Evolutionary conservation across 2,888 invertebrate species (phyloP).

Genomic region (Leptopterna dolabrata): DNA sequence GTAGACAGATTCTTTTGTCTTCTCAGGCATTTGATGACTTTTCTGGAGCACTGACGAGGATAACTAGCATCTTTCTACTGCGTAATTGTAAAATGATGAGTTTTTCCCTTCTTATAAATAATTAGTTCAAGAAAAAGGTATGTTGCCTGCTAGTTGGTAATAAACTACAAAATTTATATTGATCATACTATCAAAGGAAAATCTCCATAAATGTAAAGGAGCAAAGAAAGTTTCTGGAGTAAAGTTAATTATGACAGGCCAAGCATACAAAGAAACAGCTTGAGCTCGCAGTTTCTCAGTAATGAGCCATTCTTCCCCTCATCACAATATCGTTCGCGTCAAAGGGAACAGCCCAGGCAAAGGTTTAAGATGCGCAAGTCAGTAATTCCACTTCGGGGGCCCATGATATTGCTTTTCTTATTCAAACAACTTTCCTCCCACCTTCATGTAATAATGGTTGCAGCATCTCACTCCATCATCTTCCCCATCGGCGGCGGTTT

Average conservation of each 20-base stretch:
- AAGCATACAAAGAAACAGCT: neutral
- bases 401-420: slow-evolving; percentile 31
- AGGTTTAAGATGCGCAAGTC: neutral
- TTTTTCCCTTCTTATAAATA: too few relatives aligned
- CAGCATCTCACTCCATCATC: neutral
- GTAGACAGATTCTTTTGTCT: too few relatives aligned
- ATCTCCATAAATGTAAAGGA: too few relatives aligned
- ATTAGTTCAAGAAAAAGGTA: too few relatives aligned
- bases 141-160: too few relatives aligned
- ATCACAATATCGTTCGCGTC: neutral
- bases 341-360: neutral
- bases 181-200: too few relatives aligned
- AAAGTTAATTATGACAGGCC: neutral
- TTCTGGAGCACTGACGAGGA: too few relatives aligned
- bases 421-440: slow-evolving; percentile 25
- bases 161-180: too few relatives aligned
- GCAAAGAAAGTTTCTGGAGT: too few relatives aligned
- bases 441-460: slow-evolving; percentile 2
- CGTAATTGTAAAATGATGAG: too few relatives aligned
- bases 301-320: neutral
- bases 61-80: too few relatives aligned
- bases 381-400: slow-evolving; percentile 16
- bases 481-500: neutral
- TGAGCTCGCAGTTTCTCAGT: neutral
- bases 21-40: too few relatives aligned